Evolutionary conservation across 2,888 invertebrate genomes (phyloP), one percentile per base, ranked within the genome.

Genomic region (Synanthedon formicaeformis): DNA sequence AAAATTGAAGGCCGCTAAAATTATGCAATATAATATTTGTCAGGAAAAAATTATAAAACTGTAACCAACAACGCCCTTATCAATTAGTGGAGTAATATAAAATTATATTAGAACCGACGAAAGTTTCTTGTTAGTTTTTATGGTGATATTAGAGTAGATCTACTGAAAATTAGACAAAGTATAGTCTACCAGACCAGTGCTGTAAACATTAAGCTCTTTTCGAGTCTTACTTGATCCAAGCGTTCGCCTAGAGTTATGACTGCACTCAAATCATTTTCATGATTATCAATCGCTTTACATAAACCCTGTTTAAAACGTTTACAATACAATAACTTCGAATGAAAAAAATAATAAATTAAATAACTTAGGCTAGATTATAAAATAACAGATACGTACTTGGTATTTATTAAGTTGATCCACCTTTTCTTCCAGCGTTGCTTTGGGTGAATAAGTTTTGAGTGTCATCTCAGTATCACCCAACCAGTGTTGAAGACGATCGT

Each of bases 371-470:
- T 45, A 13, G 45, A 13, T 49, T 49, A 50, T 50, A 52, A 53
- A 55, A 52, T 23, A 34, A 34, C 50, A 48, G 51, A 27, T 50
- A 66, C 78, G 77, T 86, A 95, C 96, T 92, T 96, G 96, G 79
- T 96, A 97, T 80, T 94, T 94, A 69, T 94, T 93, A 41, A 96
- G 89, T 74, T 97, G 97, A 59, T 96, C 95, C 62, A 94, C 91
- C 76, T 98, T 98, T 69, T 97, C 97, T 62, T 96, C 95, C 34
- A 96, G 83, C 0, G 95, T 94, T 50, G 95, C 92, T 70, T 94
- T 94, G 5, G 94, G 90, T 40, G 92, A 90, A 68, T 95, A 96
- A 59, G 95, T 96, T 75, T 96, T 96, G 53, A 98, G 87, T 13
- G 92, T 90, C 63, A 92, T 91, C 80, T 98, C 98, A 1, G 96